phyloP scores from a whole-genome alignment of 2,797 vertebrate species.

The Coluber constrictor region DNA sequence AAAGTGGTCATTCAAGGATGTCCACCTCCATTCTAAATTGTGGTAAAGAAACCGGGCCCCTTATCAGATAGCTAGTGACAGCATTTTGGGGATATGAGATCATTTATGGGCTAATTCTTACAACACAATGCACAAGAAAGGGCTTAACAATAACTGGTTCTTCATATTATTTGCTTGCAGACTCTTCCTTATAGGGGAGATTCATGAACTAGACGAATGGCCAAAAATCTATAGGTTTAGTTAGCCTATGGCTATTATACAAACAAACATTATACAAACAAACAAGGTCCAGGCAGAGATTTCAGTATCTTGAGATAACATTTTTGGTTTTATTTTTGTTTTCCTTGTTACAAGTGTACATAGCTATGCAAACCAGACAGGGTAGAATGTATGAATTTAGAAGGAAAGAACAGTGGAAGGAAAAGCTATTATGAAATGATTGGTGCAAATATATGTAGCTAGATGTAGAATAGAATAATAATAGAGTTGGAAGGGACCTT shows the following conservation, averaged over 20 bases:
- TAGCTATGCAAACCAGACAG: neutral
- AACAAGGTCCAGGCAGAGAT: neutral
- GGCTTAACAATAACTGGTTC: neutral
- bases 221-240: neutral
- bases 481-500: no score
- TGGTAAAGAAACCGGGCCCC: neutral
- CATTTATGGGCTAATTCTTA: neutral
- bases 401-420: neutral
- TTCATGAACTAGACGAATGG: neutral
- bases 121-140: neutral
- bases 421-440: neutral
- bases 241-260: neutral
- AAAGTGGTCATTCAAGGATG: neutral
- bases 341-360: neutral
- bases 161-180: conserved; percentile 1
- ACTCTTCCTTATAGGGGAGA: neutral
- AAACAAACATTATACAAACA: neutral
- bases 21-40: neutral
- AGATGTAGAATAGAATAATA: no score
- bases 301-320: neutral
- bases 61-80: conserved; percentile 20
- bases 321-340: neutral
- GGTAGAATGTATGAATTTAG: neutral
- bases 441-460: neutral
- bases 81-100: conserved; percentile 11